Conservation (phyloP, 2,888 invertebrate species). For the Gibbula magus region DNA sequence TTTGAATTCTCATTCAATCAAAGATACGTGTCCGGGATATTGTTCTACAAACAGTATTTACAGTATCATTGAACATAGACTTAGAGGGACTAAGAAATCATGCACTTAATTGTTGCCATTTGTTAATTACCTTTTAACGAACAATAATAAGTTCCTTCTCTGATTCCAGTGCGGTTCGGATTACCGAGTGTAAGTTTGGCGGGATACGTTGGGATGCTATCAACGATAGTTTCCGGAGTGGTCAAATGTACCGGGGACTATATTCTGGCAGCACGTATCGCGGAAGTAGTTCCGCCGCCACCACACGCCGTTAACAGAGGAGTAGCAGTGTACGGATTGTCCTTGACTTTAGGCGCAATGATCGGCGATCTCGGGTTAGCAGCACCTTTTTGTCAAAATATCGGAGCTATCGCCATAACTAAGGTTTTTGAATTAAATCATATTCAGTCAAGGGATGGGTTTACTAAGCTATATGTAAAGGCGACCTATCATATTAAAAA, state of each 20-base stretch:
- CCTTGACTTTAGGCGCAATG: constrained; percentile 87
- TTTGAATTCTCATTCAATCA: no score
- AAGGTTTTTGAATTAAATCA: constrained; percentile 78
- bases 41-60: no score
- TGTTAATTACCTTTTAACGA: no score
- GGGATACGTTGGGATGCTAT: constrained; percentile 66
- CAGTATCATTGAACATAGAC: not conserved
- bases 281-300: constrained; percentile 87
- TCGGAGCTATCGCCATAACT: constrained; percentile 91
- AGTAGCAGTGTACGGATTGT: constrained; percentile 85
- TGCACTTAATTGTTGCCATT: no score
- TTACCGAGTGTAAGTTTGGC: constrained; percentile 64
- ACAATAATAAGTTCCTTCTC: not conserved
- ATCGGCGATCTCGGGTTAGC: constrained; percentile 92
- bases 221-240: constrained; percentile 65
- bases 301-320: constrained; percentile 86
- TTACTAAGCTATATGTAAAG: no score
- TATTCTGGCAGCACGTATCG: constrained; percentile 85
- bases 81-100: no score
- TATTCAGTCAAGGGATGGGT: no score
- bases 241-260: constrained; percentile 85
- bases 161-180: constrained; percentile 77
- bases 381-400: constrained; percentile 92
- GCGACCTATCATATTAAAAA: no score
- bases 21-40: no score